Base-by-base conservation (phyloP, 2,113 vertebrate species). In the Labeo catla region DNA sequence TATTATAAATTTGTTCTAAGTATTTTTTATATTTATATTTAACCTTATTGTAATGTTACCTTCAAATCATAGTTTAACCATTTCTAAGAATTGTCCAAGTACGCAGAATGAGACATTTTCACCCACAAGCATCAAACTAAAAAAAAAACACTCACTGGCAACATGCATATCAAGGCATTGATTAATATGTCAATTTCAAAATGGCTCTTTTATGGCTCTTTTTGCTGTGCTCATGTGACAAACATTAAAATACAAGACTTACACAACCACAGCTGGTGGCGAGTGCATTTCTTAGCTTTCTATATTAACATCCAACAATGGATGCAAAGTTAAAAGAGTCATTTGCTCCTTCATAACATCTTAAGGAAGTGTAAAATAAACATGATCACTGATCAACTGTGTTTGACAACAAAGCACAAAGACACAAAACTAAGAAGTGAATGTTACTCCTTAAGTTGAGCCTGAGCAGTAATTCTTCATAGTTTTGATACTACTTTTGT, bases 121-220 rank as follows among this genome's bases (percentile, higher is more conserved):
- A 34, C 70, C 74, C 15, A 61, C 12, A 84, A 76, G 83, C 39
- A 23, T 36, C 36, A 0, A 65, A 39, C 23, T 61, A 36, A 36
- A 21, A 8, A 84, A 70, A 57, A 8, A 3, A 5, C 39, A 45
- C 43, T 36, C 66, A 49, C 28, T 73, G 50, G 68, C 81, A 45
- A 83, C 86, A 83, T 82, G 85, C 86, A 76, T 45, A 19, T 52
- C 57, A 86, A 61, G 49, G 86, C 85, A 73, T 82, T 73, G 34
- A 79, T 57, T 79, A 50, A 36, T 52, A 10, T 57, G 28, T 45
- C 68, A 50, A 83, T 66, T 81, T 66, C 45, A 70, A 34, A 83
- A 70, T 57, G 82, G 68, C 65, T 81, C 23, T 45, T 81, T 81
- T 59, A 79, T 79, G 76, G 54, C 78, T 66, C 79, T 68, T 83